Conservation (phyloP, 2,797 vertebrate genomes). For the Silurus lanzhouensis region DNA sequence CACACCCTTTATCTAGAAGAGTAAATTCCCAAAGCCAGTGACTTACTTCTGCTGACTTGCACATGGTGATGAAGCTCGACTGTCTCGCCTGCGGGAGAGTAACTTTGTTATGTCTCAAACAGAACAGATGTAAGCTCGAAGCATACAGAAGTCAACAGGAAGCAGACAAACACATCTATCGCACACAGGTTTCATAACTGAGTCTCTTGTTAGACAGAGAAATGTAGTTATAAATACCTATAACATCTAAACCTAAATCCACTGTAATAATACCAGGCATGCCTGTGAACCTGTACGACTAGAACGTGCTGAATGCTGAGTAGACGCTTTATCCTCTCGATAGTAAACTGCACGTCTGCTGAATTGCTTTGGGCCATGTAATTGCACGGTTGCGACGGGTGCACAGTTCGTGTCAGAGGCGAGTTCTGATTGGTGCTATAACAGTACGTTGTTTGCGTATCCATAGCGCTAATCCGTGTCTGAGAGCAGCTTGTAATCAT, state of each 20-base stretch:
- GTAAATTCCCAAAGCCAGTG: conserved; percentile 18
- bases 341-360: conserved; percentile 28
- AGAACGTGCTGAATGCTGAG: conserved; percentile 10
- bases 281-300: not conserved
- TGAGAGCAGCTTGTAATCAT: conserved; percentile 35
- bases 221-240: no score
- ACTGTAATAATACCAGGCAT: not conserved
- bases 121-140: conserved; percentile 28
- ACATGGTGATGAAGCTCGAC: conserved; percentile 13
- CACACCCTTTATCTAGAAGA: conserved; percentile 20
- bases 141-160: not conserved
- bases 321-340: conserved; percentile 30
- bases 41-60: conserved; percentile 33
- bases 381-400: conserved; percentile 3
- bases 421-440: conserved; percentile 32
- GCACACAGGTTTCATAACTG: not conserved
- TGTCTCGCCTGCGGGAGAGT: conserved; percentile 17
- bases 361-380: conserved; percentile 32
- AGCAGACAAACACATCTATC: not conserved
- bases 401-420: not conserved
- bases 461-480: conserved; percentile 43
- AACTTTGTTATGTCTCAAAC: conserved; percentile 33
- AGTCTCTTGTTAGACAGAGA: not conserved
- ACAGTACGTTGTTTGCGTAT: conserved; percentile 18
- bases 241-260: not conserved